Percentiles rank a stretch among this genome's conserved stretches.
These are phyloP conservation scores for Steatornis caripensis DNA, from an alignment of 2,113 vertebrate genomes.

Conservation along the genomic window DNA sequence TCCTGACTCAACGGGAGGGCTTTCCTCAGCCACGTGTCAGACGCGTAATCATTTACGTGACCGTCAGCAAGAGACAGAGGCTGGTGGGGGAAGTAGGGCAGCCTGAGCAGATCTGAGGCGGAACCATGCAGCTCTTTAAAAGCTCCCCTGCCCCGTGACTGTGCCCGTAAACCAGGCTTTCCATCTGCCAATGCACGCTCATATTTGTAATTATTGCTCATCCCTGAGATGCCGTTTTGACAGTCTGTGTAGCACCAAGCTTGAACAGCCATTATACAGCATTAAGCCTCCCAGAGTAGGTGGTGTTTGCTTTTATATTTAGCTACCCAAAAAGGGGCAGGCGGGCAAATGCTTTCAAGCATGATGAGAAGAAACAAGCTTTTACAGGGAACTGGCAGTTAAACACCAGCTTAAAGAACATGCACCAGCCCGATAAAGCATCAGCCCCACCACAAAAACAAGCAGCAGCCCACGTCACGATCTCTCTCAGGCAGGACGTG, in stretches of 20 bases:
- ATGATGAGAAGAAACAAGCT: slow-evolving; percentile 19
- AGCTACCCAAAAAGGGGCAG: not conserved
- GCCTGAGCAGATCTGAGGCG: not conserved
- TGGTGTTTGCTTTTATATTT: not conserved
- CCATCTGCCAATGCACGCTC: not conserved
- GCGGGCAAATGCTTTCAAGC: not conserved
- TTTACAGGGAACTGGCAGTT: slow-evolving; percentile 17
- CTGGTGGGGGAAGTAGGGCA: not conserved
- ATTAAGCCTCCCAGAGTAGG: not conserved
- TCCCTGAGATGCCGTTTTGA: not conserved
- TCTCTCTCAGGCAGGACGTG: not conserved
- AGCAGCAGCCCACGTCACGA: not conserved
- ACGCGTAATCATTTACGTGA: too few species aligned
- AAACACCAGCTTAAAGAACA: not conserved
- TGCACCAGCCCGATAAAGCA: not conserved
- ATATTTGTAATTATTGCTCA: not conserved
- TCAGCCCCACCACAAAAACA: not conserved
- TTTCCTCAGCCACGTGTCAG: too few species aligned
- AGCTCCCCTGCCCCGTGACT: not conserved
- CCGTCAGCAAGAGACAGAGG: not conserved
- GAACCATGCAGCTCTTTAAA: not conserved
- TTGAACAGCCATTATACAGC: not conserved
- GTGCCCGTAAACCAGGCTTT: not conserved
- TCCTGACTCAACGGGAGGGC: too few species aligned
- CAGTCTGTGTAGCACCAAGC: not conserved